Evolutionary conservation across 2,888 invertebrate species (phyloP), one percentile per base, ranked within the genome.

Genomic region (Dolomedes plantarius): DNA sequence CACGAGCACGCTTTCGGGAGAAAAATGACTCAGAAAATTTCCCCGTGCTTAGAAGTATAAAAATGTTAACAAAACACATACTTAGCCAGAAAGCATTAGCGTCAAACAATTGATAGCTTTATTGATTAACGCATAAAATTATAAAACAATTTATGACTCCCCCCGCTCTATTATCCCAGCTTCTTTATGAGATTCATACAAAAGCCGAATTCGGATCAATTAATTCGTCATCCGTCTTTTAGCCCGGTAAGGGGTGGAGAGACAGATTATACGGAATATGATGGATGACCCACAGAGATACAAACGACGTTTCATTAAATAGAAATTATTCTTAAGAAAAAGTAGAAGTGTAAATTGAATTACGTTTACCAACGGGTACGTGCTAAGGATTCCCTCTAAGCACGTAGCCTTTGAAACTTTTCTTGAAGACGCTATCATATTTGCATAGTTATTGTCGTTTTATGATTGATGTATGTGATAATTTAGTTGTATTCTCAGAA

Each of bases 181-280:
- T 46, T 46, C 16, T 46, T 46, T 46, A 13, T 46, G 46, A 46
- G 46, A 13, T 46, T 46, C 46, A 46, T 2, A 16, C 46, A 46
- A 16, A 46, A 46, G 7, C 46, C 46, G 16, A 46, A 16, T 46
- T 16, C 2, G 2, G 46, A 46, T 46, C 16, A 16, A 46, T 46
- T 46, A 46, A 46, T 46, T 46, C 16, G 16, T 46, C 46, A 46
- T 46, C 46, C 46, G 46, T 46, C 46, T 46, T 46, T 46, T 46
- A 2, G 9, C 7, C 9, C 46, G 16, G 2, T 6, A 6, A 46
- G 46, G 46, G 16, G 16, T 2, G 9, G 46, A 16, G 46, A 46
- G 46, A 16, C 46, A 46, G 46, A 46, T 46, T 46, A 46, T 46
- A 13, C 46, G 16, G 2, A 16, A 2, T 16, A 13, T 46, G 46